phyloP scores from a whole-genome alignment of 2,888 invertebrate species.

The Caenorhabditis sp. region DNA sequence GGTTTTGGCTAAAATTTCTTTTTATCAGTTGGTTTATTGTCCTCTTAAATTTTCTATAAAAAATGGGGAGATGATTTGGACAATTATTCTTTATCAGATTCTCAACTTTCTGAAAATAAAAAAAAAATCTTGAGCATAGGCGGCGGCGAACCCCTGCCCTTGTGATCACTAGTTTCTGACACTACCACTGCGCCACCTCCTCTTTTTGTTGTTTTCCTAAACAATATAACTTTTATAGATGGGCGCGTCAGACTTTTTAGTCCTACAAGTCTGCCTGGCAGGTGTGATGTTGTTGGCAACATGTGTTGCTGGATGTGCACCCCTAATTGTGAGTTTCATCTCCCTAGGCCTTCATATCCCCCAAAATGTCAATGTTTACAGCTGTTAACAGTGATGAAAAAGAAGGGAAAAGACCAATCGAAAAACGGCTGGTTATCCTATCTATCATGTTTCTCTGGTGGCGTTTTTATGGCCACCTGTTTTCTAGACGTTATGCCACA shows the following conservation, averaged over 20 bases:
- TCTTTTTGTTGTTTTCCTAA: too few species aligned
- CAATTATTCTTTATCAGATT: too few species aligned
- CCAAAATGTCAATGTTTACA: slow-evolving; percentile 14
- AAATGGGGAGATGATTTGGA: too few species aligned
- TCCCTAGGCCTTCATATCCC: neutral
- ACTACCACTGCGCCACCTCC: too few species aligned
- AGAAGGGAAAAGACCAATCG: slow-evolving; percentile 42
- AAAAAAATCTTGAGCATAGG: too few species aligned
- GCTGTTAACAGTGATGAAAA: slow-evolving; percentile 21
- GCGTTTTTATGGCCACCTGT: slow-evolving; percentile 69
- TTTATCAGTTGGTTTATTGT: too few species aligned
- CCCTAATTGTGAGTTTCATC: slow-evolving; percentile 47
- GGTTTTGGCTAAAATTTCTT: too few species aligned
- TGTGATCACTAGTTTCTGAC: too few species aligned
- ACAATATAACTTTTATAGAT: neutral
- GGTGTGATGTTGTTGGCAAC: slow-evolving; percentile 61
- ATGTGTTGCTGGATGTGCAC: slow-evolving; percentile 56
- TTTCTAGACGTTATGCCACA: slow-evolving; percentile 69
- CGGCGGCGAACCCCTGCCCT: too few species aligned
- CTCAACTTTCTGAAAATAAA: too few species aligned
- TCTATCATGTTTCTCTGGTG: slow-evolving; percentile 69
- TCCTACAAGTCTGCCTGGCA: slow-evolving; percentile 54
- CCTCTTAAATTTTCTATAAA: too few species aligned
- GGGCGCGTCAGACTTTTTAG: neutral
- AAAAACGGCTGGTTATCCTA: slow-evolving; percentile 58